Percentiles rank a stretch among this genome's conserved stretches.
Conservation (phyloP, 2,113 vertebrate genomes). For the Henicopernis longicauda region DNA sequence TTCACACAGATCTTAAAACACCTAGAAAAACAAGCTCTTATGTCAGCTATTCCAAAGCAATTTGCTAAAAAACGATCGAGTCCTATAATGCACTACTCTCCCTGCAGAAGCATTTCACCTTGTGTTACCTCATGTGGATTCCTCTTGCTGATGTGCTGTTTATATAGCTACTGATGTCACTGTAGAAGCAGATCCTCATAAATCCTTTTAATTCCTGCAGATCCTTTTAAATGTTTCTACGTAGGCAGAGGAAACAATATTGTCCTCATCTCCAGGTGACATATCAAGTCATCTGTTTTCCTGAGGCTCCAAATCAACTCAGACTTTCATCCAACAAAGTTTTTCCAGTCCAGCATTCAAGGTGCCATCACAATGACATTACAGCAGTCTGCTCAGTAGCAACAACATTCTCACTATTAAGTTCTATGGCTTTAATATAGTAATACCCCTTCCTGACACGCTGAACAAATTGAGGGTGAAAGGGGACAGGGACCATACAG, state of each 20-base stretch:
- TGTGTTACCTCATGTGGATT: neutral
- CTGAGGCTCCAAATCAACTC: neutral
- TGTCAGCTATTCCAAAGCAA: neutral
- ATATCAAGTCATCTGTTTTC: neutral
- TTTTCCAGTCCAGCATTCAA: neutral
- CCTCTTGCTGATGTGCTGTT: neutral
- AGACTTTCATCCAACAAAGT: neutral
- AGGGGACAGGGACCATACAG: neutral
- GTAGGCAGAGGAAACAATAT: neutral
- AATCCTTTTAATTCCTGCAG: conserved; percentile 34
- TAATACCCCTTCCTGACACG: neutral
- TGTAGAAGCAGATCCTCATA: neutral
- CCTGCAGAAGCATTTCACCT: neutral
- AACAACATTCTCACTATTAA: neutral
- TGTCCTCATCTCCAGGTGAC: neutral
- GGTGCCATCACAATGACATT: neutral
- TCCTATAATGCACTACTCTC: neutral
- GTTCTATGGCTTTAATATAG: neutral
- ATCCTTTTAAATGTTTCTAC: conserved; percentile 45
- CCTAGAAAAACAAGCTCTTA: neutral
- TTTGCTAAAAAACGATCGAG: neutral
- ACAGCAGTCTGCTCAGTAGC: neutral
- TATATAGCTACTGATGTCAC: conserved; percentile 8
- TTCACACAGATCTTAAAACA: neutral
- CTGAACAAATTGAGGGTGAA: too few relatives aligned